Conservation (phyloP, 2,888 invertebrate species). For the Noctuana brunneofusca region DNA sequence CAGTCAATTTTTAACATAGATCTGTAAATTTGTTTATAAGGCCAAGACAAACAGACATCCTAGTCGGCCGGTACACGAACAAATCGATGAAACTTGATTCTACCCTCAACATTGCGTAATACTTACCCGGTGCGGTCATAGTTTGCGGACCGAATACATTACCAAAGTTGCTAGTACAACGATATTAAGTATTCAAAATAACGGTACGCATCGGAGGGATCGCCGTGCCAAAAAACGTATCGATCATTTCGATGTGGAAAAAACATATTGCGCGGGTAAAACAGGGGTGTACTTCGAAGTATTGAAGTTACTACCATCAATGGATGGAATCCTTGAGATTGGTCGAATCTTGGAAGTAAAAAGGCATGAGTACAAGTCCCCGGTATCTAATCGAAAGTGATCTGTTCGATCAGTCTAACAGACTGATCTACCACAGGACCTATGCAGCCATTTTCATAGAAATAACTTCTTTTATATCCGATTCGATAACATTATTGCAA, state of each 20-base stretch:
- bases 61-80: slow-evolving; percentile 15
- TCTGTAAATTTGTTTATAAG: background rate
- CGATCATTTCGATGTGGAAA: slow-evolving; percentile 23
- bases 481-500: too few relatives aligned
- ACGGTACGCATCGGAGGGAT: slow-evolving; percentile 29
- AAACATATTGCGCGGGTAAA: slow-evolving; percentile 12
- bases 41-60: slow-evolving; percentile 15
- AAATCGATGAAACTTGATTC: slow-evolving; percentile 31
- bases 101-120: slow-evolving; percentile 40
- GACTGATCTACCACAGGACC: too few relatives aligned
- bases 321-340: background rate
- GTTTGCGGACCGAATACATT: slow-evolving; percentile 43
- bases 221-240: slow-evolving; percentile 29
- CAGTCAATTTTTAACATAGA: background rate
- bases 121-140: slow-evolving; percentile 39
- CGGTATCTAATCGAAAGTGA: background rate
- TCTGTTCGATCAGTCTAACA: too few relatives aligned
- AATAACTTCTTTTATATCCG: too few relatives aligned
- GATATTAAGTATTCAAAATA: slow-evolving; percentile 36
- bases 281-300: slow-evolving; percentile 2
- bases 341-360: background rate
- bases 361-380: background rate
- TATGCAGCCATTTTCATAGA: too few relatives aligned
- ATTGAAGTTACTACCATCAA: background rate
- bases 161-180: slow-evolving; percentile 35